Evolutionary conservation across 2,797 vertebrate species (phyloP).

Genomic region (Anguilla megastoma): DNA sequence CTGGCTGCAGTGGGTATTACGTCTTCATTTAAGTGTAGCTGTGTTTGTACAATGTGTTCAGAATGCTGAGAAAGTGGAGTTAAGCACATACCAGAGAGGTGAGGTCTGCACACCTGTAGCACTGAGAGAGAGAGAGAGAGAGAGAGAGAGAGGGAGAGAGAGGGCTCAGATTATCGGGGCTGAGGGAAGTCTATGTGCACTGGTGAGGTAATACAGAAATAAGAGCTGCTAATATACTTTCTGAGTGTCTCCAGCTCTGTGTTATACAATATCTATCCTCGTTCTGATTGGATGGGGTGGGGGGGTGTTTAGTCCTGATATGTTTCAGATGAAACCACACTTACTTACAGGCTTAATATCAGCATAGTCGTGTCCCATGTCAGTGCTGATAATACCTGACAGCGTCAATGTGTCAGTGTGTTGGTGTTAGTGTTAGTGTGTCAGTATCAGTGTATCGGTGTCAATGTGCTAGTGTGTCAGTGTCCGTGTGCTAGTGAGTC

Average conservation of each 20-base stretch:
- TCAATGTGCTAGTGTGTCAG: too few relatives aligned
- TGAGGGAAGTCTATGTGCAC: conserved; percentile 26
- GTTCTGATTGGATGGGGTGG: neutral
- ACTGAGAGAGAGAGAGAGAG: conserved; percentile 43
- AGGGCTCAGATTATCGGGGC: conserved; percentile 57
- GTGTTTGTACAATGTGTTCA: conserved; percentile 44
- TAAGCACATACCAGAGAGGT: conserved; percentile 57
- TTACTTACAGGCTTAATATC: too few relatives aligned
- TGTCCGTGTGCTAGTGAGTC: too few relatives aligned
- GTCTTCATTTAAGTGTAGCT: conserved; percentile 49
- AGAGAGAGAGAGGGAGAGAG: conserved; percentile 32
- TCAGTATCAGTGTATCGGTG: too few relatives aligned
- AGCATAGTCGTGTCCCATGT: too few relatives aligned
- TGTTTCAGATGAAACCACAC: neutral
- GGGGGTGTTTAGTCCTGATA: neutral
- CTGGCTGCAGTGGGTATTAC: conserved; percentile 42
- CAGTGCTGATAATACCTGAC: too few relatives aligned
- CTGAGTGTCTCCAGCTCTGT: neutral
- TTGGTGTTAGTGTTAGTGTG: too few relatives aligned
- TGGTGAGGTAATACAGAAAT: conserved; percentile 60
- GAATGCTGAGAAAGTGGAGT: conserved; percentile 47
- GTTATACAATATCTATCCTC: conserved; percentile 4
- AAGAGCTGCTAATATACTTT: neutral
- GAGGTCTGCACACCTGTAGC: conserved; percentile 63
- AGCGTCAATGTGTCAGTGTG: too few relatives aligned